Conservation (phyloP, 2,797 vertebrate genomes). For the Paedocypris micromegethes region DNA sequence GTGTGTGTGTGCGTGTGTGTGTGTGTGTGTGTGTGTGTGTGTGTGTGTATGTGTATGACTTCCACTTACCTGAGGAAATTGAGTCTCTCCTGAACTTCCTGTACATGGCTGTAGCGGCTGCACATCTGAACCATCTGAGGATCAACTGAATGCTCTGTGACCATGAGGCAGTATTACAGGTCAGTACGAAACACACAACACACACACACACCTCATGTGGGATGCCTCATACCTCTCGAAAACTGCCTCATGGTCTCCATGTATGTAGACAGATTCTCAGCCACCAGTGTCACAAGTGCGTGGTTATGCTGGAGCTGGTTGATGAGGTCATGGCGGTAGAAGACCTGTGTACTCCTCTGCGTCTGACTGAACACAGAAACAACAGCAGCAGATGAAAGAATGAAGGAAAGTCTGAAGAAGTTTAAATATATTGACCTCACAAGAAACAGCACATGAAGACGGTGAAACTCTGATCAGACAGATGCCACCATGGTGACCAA, state of each 20-base stretch:
- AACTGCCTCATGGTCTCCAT: conserved; percentile 98
- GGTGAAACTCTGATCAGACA: no score
- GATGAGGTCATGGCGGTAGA: conserved; percentile 97
- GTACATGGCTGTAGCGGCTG: conserved; percentile 95
- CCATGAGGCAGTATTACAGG: not conserved
- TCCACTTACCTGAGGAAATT: conserved; percentile 86
- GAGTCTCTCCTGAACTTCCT: conserved; percentile 96
- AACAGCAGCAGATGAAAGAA: no score
- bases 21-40: not conserved
- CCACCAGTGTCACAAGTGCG: conserved; percentile 92
- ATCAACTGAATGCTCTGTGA: conserved; percentile 89
- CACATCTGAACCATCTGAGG: conserved; percentile 92
- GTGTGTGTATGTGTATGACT: no score
- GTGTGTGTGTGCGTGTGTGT: no score
- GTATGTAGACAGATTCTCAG: conserved; percentile 96
- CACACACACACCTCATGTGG: not conserved
- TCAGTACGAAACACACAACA: not conserved
- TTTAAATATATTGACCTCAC: no score
- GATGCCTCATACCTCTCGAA: conserved; percentile 79
- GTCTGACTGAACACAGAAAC: conserved; percentile 77
- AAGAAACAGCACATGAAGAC: not conserved
- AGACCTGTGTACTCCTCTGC: conserved; percentile 93
- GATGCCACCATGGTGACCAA: not conserved
- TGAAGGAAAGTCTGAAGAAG: no score
- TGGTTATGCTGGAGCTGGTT: conserved; percentile 99